These are phyloP conservation scores for Reinhardtius hippoglossoides DNA, from an alignment of 2,113 vertebrate species.

Conservation along the genomic window DNA sequence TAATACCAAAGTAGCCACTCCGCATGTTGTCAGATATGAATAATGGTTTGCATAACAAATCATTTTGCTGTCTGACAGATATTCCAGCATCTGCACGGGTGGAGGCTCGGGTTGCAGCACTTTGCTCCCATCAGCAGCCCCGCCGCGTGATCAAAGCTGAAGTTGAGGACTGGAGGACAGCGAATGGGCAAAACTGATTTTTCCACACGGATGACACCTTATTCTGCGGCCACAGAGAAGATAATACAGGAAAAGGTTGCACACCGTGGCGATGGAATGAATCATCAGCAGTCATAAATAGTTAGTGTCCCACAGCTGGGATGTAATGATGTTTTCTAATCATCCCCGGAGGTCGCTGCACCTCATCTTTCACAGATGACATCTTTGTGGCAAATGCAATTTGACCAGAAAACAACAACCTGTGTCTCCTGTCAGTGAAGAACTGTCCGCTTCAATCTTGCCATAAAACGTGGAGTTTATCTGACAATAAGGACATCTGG, in stretches of 20 bases:
- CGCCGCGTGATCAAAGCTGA: conserved; percentile 70
- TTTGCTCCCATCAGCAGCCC: conserved; percentile 64
- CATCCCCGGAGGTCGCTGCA: conserved; percentile 52
- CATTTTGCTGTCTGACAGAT: conserved; percentile 70
- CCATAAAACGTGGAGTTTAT: conserved; percentile 2
- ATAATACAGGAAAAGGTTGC: conserved; percentile 50
- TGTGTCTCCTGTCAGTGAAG: conserved; percentile 25
- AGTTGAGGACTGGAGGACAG: conserved; percentile 47
- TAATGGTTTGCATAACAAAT: conserved; percentile 82
- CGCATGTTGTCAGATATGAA: conserved; percentile 78
- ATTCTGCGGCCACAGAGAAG: conserved; percentile 32
- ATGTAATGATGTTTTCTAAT: conserved; percentile 65
- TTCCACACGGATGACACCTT: conserved; percentile 53
- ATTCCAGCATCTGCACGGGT: conserved; percentile 37
- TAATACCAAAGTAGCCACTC: conserved; percentile 80
- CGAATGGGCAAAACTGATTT: conserved; percentile 62
- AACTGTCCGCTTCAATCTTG: conserved; percentile 45
- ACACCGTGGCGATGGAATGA: conserved; percentile 28
- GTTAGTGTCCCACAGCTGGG: conserved; percentile 66
- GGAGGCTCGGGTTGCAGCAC: conserved; percentile 47
- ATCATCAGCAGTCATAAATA: conserved; percentile 63
- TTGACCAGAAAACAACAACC: conserved; percentile 66
- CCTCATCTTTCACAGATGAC: conserved; percentile 60
- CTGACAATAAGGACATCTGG: conserved; percentile 17
- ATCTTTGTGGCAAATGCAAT: conserved; percentile 66